Evolutionary conservation across 2,113 vertebrate genomes (phyloP).

Genomic region (Vicugna pacos): DNA sequence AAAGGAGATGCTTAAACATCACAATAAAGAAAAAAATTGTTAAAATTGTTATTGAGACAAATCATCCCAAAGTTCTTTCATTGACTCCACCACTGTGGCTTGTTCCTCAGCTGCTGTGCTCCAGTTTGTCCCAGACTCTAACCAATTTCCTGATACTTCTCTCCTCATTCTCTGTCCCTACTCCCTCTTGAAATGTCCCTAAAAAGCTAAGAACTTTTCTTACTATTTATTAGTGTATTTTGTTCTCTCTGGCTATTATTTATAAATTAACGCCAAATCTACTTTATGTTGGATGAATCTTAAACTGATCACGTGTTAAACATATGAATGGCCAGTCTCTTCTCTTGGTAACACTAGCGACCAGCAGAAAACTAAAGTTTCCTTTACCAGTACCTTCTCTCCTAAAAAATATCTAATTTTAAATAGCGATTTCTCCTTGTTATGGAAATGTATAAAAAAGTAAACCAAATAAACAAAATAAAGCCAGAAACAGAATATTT

Average conservation of each 20-base stretch:
- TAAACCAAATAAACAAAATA: slow-evolving; percentile 29
- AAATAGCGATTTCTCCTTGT: not conserved
- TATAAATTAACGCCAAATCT: not conserved
- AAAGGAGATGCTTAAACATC: not conserved
- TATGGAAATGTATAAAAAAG: not conserved
- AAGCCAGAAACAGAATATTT: not conserved
- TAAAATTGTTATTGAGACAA: not conserved
- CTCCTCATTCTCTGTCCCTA: not conserved
- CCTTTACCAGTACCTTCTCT: not conserved
- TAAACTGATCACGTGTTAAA: not conserved
- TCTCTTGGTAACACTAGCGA: not conserved
- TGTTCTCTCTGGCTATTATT: not conserved
- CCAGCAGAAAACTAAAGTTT: not conserved
- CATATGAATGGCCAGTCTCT: not conserved
- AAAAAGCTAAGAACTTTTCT: not conserved
- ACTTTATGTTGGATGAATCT: not conserved
- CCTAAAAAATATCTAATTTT: not conserved
- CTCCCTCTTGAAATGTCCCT: not conserved
- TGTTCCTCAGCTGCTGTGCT: not conserved
- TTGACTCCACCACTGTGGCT: not conserved
- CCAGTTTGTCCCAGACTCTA: not conserved
- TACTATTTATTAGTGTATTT: not conserved
- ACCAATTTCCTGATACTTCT: not conserved
- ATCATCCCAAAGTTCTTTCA: not conserved
- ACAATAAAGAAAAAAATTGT: not conserved